Evolutionary conservation across 2,888 invertebrate genomes (phyloP), one percentile per base, ranked within the genome.

Genomic region (Vanessa cardui): DNA sequence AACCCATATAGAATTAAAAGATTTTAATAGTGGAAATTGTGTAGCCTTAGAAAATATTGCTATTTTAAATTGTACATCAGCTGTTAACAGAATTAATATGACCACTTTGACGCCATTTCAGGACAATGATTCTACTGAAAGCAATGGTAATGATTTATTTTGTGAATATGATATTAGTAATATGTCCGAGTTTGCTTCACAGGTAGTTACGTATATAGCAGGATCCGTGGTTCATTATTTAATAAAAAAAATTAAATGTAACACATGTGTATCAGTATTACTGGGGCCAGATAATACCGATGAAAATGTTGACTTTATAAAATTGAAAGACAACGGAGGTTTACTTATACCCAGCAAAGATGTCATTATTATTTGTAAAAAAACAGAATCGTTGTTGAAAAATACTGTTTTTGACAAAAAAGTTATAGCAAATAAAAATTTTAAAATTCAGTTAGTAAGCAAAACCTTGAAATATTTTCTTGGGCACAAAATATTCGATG

Each of bases 131-230:
- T n/a, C n/a, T n/a, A n/a, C n/a, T n/a, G n/a, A n/a, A n/a, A n/a
- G n/a, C n/a, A n/a, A n/a, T n/a, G n/a, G n/a, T n/a, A n/a, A n/a
- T n/a, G n/a, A n/a, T n/a, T n/a, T n/a, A n/a, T n/a, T n/a, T n/a
- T n/a, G n/a, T n/a, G n/a, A n/a, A n/a, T n/a, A n/a, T n/a, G n/a
- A n/a, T n/a, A n/a, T n/a, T n/a, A n/a, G n/a, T n/a, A n/a, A n/a
- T n/a, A n/a, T n/a, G n/a, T n/a, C 64, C 15, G 58, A 64, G 33
- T 64, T 64, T 49, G 44, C 49, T 47, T 49, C 49, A 39, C 47
- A 64, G 21, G 21, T 62, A 39, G 16, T 64, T 39, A 49, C 33
- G 16, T 59, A 64, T 58, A 26, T 64, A 49, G 64, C 64, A 26
- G 49, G 64, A 49, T 58, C 58, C 18, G 49, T 64, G 12, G 49